phyloP scores from a whole-genome alignment of 2,113 vertebrate species.

The Xiphophorus couchianus region DNA sequence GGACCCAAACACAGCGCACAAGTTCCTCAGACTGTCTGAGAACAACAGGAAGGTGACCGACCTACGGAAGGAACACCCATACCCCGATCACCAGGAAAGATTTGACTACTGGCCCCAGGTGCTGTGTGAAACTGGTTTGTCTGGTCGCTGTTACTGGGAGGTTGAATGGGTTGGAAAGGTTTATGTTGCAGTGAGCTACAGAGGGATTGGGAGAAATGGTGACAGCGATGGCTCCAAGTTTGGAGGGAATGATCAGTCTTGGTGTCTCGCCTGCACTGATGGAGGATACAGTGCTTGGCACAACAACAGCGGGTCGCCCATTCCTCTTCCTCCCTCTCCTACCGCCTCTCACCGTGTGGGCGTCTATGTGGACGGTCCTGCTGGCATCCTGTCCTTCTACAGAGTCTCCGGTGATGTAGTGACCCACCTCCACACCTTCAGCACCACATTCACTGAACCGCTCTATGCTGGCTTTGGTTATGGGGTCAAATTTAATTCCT shows the following conservation, averaged over 20 bases:
- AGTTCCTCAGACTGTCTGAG: slow-evolving; percentile 13
- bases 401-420: not conserved
- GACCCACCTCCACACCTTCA: slow-evolving; percentile 7
- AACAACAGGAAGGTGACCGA: slow-evolving; percentile 24
- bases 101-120: slow-evolving; percentile 38
- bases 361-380: slow-evolving; percentile 15
- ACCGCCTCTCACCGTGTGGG: not conserved
- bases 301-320: slow-evolving; percentile 8
- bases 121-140: slow-evolving; percentile 9
- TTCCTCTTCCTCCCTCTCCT: not conserved
- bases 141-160: slow-evolving; percentile 36
- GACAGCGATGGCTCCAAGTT: slow-evolving; percentile 2
- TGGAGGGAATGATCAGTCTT: slow-evolving; percentile 31
- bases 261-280: slow-evolving; percentile 27
- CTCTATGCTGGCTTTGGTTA: slow-evolving; percentile 5
- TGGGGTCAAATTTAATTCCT: slow-evolving; percentile 4
- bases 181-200: slow-evolving; percentile 25
- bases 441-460: slow-evolving; percentile 4
- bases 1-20: slow-evolving; percentile 16
- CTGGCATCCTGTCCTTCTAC: not conserved
- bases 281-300: slow-evolving; percentile 7
- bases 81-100: slow-evolving; percentile 12
- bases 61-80: not conserved
- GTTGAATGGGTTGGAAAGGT: slow-evolving; percentile 22
- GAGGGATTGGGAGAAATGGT: slow-evolving; percentile 3